phyloP scores from a whole-genome alignment of 2,113 vertebrate genomes.

The Zosterops borbonicus region DNA sequence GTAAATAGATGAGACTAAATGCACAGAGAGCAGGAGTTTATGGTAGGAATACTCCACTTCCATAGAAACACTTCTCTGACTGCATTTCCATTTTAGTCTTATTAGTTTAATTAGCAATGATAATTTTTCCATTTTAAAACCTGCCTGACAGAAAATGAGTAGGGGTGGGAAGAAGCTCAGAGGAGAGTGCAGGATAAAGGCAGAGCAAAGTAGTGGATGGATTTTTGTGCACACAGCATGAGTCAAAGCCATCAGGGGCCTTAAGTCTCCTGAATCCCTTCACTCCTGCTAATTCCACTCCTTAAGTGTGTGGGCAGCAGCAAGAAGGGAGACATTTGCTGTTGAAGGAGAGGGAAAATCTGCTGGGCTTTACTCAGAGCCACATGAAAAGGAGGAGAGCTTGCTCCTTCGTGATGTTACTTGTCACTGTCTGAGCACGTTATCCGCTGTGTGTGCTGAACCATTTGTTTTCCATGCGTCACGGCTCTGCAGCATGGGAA shows the following conservation, averaged over 20 bases:
- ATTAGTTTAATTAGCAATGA: background rate
- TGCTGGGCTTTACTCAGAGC: background rate
- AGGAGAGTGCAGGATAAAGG: background rate
- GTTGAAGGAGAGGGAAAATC: background rate
- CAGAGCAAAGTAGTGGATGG: background rate
- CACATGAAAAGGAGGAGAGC: background rate
- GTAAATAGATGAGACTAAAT: background rate
- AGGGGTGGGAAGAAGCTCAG: background rate
- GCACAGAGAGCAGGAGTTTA: background rate
- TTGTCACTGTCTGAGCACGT: background rate
- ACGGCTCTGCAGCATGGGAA: background rate
- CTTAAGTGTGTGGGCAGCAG: background rate
- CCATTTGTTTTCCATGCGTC: background rate
- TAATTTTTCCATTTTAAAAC: background rate
- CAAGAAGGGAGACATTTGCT: background rate
- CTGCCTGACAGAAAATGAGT: background rate
- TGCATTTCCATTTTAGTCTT: background rate
- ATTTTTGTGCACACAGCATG: background rate
- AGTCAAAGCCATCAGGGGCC: background rate
- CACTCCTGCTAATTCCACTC: background rate
- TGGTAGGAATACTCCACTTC: background rate
- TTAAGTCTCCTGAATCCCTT: background rate
- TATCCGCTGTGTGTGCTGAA: background rate
- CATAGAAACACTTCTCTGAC: background rate
- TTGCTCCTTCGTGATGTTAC: background rate